phyloP scores from a whole-genome alignment of 2,888 invertebrate species.

The Dioctria linearis region DNA sequence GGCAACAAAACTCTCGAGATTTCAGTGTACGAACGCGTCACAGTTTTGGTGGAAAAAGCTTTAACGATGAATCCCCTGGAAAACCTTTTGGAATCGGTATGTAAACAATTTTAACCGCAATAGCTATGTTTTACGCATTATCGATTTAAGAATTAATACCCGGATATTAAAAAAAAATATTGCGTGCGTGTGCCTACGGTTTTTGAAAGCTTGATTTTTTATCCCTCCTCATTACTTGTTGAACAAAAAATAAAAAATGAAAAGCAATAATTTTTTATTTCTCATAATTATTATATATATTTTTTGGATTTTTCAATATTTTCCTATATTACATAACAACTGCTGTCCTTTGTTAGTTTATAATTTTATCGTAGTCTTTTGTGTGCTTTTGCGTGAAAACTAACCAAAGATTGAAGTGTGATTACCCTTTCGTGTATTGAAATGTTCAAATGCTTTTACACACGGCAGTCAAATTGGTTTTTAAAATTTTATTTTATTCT shows the following conservation, averaged over 20 bases:
- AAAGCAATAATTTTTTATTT: slow-evolving; percentile 18
- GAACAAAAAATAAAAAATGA: neutral
- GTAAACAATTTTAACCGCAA: slow-evolving; percentile 64
- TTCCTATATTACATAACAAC: neutral
- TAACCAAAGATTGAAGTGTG: slow-evolving; percentile 29
- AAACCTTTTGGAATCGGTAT: slow-evolving; percentile 90
- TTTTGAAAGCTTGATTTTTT: slow-evolving; percentile 40
- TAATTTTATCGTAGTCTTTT: slow-evolving; percentile 14
- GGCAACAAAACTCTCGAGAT: slow-evolving; percentile 61
- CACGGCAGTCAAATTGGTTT: slow-evolving; percentile 27
- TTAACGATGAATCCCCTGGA: slow-evolving; percentile 73
- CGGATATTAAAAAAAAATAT: slow-evolving; percentile 39
- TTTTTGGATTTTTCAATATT: slow-evolving; percentile 12
- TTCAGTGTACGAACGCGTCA: slow-evolving; percentile 71
- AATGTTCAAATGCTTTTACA: slow-evolving; percentile 33
- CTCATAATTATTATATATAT: slow-evolving; percentile 12
- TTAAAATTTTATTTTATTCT: neutral
- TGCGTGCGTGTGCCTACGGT: slow-evolving; percentile 53
- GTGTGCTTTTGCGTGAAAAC: slow-evolving; percentile 46
- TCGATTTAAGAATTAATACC: slow-evolving; percentile 46
- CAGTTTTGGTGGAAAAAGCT: slow-evolving; percentile 76
- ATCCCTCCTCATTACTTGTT: slow-evolving; percentile 22
- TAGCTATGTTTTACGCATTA: slow-evolving; percentile 32
- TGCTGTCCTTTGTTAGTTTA: slow-evolving; percentile 35
- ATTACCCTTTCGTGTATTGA: slow-evolving; percentile 3